A percentile compares a stretch with the other conserved stretches of the same genome.
Conservation (phyloP, 2,113 vertebrate species). For the Fukomys damarensis region DNA sequence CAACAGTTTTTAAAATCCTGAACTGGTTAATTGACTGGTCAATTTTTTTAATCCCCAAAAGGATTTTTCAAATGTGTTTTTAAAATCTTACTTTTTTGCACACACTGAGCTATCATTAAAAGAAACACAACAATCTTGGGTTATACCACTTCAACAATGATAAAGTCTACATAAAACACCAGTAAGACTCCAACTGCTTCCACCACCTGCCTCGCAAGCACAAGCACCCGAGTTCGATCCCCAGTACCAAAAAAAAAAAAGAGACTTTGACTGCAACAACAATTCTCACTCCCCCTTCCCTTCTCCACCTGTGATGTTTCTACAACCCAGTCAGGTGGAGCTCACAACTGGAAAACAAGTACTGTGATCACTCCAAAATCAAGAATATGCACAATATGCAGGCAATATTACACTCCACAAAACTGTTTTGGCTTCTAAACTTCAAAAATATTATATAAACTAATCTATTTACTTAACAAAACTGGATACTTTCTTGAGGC, state of each 20-base stretch:
- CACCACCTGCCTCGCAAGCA: too few species aligned
- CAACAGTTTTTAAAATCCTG: background rate
- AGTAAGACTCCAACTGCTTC: background rate
- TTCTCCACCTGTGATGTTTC: background rate
- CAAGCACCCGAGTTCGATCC: too few species aligned
- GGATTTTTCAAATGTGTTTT: conserved; percentile 9
- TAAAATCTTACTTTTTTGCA: background rate
- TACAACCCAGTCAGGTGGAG: background rate
- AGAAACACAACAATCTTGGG: background rate
- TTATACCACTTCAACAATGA: background rate
- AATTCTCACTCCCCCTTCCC: too few species aligned
- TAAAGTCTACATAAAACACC: background rate
- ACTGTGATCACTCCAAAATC: background rate
- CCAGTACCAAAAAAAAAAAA: too few species aligned
- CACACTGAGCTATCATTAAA: background rate
- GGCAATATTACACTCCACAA: background rate
- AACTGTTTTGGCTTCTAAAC: background rate
- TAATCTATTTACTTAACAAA: background rate
- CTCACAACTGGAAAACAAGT: background rate
- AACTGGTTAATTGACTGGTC: background rate
- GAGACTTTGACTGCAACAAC: too few species aligned
- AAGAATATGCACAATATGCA: background rate
- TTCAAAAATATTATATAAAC: background rate
- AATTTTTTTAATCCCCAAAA: background rate
- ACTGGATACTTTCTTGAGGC: background rate